Conservation (phyloP, 2,888 invertebrate genomes). For the Leucoptera coffeella region DNA sequence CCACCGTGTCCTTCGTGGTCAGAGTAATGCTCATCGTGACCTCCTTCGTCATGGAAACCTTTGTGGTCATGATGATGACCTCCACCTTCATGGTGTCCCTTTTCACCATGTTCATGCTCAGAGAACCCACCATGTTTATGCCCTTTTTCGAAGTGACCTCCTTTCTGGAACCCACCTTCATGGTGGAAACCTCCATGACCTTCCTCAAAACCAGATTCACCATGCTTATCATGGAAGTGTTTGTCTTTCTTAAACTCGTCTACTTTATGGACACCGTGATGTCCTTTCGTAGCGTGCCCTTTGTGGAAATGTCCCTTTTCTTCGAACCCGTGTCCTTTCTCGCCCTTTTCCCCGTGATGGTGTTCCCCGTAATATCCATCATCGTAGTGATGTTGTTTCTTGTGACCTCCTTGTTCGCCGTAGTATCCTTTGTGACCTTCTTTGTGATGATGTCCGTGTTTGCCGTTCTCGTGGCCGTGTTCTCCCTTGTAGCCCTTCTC, state of each 20-base stretch:
- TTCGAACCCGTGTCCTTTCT: slow-evolving; percentile 50
- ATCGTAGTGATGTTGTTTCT: slow-evolving; percentile 58
- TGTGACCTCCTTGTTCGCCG: slow-evolving; percentile 56
- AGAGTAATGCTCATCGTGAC: slow-evolving; percentile 65
- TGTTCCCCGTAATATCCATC: slow-evolving; percentile 61
- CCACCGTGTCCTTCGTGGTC: slow-evolving; percentile 67
- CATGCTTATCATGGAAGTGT: slow-evolving; percentile 81
- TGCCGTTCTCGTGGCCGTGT: slow-evolving; percentile 59
- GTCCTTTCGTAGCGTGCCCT: slow-evolving; percentile 79
- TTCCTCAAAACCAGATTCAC: slow-evolving; percentile 73
- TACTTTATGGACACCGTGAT: slow-evolving; percentile 76
- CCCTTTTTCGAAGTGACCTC: slow-evolving; percentile 73
- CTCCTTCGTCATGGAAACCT: slow-evolving; percentile 70
- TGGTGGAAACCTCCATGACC: slow-evolving; percentile 73
- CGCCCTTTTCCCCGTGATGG: slow-evolving; percentile 59
- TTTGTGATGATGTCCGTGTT: slow-evolving; percentile 67
- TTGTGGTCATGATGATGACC: slow-evolving; percentile 71
- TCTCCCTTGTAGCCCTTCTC: slow-evolving; percentile 65
- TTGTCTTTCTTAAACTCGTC: slow-evolving; percentile 84
- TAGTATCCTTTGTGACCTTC: slow-evolving; percentile 56
- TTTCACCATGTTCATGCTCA: slow-evolving; percentile 71
- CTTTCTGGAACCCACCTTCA: slow-evolving; percentile 71
- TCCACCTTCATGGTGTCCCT: slow-evolving; percentile 72
- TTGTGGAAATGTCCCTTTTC: slow-evolving; percentile 68
- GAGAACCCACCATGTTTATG: slow-evolving; percentile 70